phyloP scores from a whole-genome alignment of 2,797 vertebrate genomes.

The Myotis daubentonii region DNA sequence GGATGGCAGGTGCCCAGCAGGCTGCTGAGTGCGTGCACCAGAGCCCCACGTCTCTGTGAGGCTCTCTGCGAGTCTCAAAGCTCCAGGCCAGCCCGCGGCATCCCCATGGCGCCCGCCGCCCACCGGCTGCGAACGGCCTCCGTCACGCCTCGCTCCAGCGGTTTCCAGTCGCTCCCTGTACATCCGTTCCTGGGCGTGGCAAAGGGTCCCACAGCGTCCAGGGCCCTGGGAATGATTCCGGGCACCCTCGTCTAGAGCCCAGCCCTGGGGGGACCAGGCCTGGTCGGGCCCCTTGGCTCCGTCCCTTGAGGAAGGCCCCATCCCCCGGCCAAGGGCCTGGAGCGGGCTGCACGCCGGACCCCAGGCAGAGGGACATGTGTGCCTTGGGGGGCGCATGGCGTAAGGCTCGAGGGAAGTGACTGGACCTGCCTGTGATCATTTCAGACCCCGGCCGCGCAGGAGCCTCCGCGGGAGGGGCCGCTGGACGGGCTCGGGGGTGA shows the following conservation, averaged over 20 bases:
- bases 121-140: rapidly evolving
- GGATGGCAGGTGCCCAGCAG: background rate
- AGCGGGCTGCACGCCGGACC: background rate
- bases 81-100: rapidly evolving
- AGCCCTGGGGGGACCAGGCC: background rate
- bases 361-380: background rate
- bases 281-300: too few species aligned
- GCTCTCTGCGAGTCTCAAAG: rapidly evolving
- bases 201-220: background rate
- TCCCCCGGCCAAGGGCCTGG: background rate
- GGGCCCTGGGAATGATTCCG: background rate
- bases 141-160: background rate
- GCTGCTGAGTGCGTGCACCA: rapidly evolving
- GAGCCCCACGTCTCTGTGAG: rapidly evolving
- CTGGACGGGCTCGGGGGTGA: background rate
- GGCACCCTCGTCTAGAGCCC: too few species aligned
- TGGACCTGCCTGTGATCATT: conserved; percentile 57
- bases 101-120: background rate
- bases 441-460: conserved; percentile 12
- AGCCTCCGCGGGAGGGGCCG: conserved; percentile 37
- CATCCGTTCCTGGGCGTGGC: conserved; percentile 66
- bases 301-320: background rate
- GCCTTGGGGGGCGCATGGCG: background rate
- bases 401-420: conserved; percentile 59
- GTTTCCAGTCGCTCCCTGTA: conserved; percentile 57